These are phyloP conservation scores for Acleris sparsana DNA, from an alignment of 2,888 invertebrate species.

Conservation along the genomic window DNA sequence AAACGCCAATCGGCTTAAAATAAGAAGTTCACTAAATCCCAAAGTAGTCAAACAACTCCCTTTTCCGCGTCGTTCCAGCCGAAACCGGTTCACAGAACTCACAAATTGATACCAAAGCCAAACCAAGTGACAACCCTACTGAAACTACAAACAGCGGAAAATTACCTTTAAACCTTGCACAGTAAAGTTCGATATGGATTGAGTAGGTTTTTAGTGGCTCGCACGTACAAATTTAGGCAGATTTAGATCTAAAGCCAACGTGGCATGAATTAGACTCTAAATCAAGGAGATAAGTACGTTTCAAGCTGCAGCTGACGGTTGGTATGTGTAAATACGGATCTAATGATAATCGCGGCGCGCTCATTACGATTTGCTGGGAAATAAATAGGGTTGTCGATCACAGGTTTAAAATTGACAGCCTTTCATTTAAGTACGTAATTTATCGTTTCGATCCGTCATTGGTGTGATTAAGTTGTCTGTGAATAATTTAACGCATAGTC, in stretches of 20 bases:
- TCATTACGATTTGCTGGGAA: constrained; percentile 29
- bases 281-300: constrained; percentile 18
- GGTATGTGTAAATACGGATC: constrained; percentile 33
- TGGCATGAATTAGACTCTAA: constrained; percentile 20
- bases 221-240: constrained; percentile 30
- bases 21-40: constrained; percentile 2
- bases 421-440: neutral
- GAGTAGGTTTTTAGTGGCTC: neutral
- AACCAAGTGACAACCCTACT: constrained; percentile 17
- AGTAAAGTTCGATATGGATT: neutral
- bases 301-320: constrained; percentile 3
- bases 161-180: neutral
- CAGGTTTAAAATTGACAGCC: neutral
- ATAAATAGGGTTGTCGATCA: constrained; percentile 32
- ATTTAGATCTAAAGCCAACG: constrained; percentile 12
- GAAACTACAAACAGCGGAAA: neutral
- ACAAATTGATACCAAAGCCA: constrained; percentile 24
- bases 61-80: constrained; percentile 11
- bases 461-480: neutral
- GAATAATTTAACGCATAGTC: neutral
- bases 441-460: neutral
- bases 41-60: constrained; percentile 6
- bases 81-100: neutral
- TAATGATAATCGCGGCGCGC: constrained; percentile 35
- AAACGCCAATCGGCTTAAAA: constrained; percentile 6